Conservation (phyloP, 35 echinoderm and acorn worm species). For the Hemicentrotus pulcherrimus region DNA sequence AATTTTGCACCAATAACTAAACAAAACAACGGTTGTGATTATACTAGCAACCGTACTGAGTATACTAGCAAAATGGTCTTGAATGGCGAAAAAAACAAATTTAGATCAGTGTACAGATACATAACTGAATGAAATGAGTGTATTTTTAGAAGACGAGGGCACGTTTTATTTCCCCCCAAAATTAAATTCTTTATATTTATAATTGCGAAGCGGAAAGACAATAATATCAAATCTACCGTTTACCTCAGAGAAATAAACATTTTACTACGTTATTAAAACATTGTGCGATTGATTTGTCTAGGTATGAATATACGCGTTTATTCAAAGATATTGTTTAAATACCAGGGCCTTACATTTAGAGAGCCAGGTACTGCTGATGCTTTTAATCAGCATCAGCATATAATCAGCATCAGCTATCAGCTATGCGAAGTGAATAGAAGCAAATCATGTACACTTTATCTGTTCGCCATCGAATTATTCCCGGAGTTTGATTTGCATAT, state of each 20-base stretch:
- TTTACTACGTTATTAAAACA: neutral
- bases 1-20: too few species aligned
- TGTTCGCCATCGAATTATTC: neutral
- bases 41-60: too few species aligned
- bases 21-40: too few species aligned
- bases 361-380: neutral
- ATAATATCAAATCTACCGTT: too few species aligned
- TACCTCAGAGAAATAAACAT: neutral
- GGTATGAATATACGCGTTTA: neutral
- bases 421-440: neutral
- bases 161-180: too few species aligned
- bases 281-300: neutral
- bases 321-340: neutral
- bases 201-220: too few species aligned
- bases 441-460: constrained; percentile 19
- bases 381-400: neutral
- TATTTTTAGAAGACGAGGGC: too few species aligned
- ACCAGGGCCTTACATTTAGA: neutral
- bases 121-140: too few species aligned
- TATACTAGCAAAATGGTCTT: too few species aligned
- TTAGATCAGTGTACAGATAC: too few species aligned
- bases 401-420: neutral
- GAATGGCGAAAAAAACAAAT: too few species aligned
- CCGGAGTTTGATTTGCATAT: constrained; percentile 24
- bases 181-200: too few species aligned